Evolutionary conservation across 2,797 vertebrate species (phyloP).

Genomic region (Tokudaia tokunoshimensis): DNA sequence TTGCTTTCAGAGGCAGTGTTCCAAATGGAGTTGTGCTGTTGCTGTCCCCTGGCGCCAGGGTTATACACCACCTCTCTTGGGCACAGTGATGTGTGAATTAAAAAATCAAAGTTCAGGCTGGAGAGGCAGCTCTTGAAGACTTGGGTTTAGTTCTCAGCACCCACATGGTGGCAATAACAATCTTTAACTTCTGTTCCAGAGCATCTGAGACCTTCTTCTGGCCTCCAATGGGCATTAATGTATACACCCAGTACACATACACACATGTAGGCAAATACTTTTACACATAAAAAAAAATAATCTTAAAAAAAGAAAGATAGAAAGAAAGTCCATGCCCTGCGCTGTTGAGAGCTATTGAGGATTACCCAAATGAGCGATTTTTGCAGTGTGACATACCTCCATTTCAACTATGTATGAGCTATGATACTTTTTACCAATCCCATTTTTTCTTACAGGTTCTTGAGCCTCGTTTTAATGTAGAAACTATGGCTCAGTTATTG

Average conservation of each 20-base stretch:
- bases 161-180: not conserved
- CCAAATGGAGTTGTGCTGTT: not conserved
- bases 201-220: not conserved
- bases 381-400: not conserved
- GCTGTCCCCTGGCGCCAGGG: no score
- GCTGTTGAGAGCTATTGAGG: not conserved
- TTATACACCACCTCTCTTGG: not conserved
- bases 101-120: conserved; percentile 2
- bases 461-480: conserved; percentile 98
- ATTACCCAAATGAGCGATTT: not conserved
- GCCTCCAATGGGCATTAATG: not conserved
- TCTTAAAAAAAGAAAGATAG: not conserved
- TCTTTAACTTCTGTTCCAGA: not conserved
- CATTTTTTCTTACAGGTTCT: conserved; percentile 90
- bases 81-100: not conserved
- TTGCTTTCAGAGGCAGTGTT: not conserved
- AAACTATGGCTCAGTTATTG: conserved; percentile 97
- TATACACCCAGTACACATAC: not conserved
- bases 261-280: not conserved
- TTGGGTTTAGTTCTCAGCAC: not conserved
- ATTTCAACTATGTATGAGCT: not conserved
- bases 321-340: no score
- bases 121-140: not conserved
- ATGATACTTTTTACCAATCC: not conserved
- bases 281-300: not conserved